Evolutionary conservation across 2,888 invertebrate genomes (phyloP), one percentile per base, ranked within the genome.

Genomic region (Sceliomorpha sp.): DNA sequence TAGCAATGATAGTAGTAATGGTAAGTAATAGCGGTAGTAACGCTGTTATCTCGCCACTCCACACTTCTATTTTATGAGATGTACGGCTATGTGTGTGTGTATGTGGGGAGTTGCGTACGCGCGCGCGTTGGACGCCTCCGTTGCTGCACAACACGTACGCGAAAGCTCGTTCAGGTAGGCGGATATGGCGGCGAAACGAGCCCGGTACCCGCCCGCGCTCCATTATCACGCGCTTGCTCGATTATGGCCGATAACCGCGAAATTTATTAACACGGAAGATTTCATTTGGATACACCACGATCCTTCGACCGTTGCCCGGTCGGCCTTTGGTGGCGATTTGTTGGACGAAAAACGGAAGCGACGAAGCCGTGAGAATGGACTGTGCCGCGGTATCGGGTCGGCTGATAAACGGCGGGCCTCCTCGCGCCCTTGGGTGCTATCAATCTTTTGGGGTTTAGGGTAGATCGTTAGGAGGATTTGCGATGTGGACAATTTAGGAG

Each of bases 241-340:
- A 84, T 83, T 81, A 80, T 70, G 71, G 72, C 70, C 75, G 81
- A 81, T 83, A 83, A 77, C 73, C 72, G 73, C 48, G 70, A 69
- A 80, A 83, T 83, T 82, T 83, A 82, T 82, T 81, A 76, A 76
- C 74, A 69, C 63, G 64, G 68, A 76, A 81, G 82, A 81, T 83
- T 79, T 77, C 77, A 80, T 80, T 81, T 76, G 66, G 82, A 81
- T 81, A 79, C 67, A 62, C 66, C 20, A 27, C 32, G 15, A 3
- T 20, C 53, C 5, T 12, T 5, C 17, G 4, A 8, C 9, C 10
- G 44, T n/a, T n/a, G 51, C 50, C 45, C 29, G 31, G 31, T 42
- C 36, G 31, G 10, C 44, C 31, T 13, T 29, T 50, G 40, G 48
- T 13, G 58, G 66, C 70, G 62, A 70, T 72, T 70, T 59, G 67